Evolutionary conservation across 35 echinoderm and acorn worm species (phyloP).

Genomic region (Apostichopus japonicus): DNA sequence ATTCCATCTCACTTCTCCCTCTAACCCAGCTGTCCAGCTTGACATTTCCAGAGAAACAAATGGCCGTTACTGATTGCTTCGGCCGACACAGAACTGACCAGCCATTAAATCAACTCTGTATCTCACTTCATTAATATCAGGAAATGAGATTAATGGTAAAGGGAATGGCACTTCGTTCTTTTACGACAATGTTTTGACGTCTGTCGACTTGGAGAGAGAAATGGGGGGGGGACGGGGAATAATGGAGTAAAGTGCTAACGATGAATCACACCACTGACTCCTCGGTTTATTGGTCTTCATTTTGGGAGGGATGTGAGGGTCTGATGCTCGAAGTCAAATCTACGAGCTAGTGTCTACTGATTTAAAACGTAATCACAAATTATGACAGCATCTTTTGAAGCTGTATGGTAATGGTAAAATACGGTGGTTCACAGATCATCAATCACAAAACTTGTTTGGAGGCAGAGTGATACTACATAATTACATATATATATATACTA

Average conservation of each 20-base stretch:
- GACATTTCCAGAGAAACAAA: background rate
- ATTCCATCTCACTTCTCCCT: background rate
- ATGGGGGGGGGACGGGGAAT: background rate
- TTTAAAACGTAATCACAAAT: too few species aligned
- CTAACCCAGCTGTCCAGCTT: background rate
- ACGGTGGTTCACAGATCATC: too few species aligned
- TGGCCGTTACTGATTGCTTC: background rate
- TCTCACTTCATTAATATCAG: background rate
- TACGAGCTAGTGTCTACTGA: too few species aligned
- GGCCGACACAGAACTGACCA: background rate
- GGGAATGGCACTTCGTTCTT: background rate
- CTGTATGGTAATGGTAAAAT: too few species aligned
- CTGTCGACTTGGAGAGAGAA: too few species aligned
- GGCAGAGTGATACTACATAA: too few species aligned
- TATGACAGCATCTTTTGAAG: too few species aligned
- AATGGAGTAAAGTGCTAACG: background rate
- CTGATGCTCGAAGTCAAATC: too few species aligned
- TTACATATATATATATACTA: too few species aligned
- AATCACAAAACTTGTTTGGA: too few species aligned
- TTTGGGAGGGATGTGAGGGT: background rate
- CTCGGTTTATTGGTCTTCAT: background rate
- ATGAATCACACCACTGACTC: background rate
- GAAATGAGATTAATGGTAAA: background rate
- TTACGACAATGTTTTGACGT: background rate
- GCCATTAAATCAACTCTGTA: background rate